Evolutionary conservation across 2,888 invertebrate genomes (phyloP), one percentile per base, ranked within the genome.

Genomic region (Tanypteryx hageni): DNA sequence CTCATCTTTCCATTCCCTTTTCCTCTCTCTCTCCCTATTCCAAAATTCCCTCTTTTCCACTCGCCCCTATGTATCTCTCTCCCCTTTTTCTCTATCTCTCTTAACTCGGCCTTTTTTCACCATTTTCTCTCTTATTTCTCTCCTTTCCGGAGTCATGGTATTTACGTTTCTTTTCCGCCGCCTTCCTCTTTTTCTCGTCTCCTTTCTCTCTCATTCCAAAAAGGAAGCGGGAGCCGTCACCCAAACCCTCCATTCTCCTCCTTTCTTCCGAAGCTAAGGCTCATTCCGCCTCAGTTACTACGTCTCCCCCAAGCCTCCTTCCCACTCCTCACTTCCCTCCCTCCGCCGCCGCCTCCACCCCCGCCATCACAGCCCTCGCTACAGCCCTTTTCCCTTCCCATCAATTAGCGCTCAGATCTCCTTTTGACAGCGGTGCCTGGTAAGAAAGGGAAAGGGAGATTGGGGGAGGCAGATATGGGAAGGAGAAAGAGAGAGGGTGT

Each of bases 371-470:
- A 31, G 31, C 61, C 86, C 22, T 16, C 57, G 27, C 86, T 22
- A 1, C 61, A 86, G 59, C 59, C 86, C 86, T 64, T 61, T 89
- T 89, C 89, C 89, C 89, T 89, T 89, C 89, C 89, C 89, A 89
- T 89, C 89, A 89, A 89, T 89, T 89, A 89, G 89, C 89, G 89
- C 89, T 89, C 64, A 64, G 89, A 89, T 89, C 89, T 89, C 89
- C 89, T 89, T 89, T 89, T 89, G 89, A 89, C 89, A 89, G 89
- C 89, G 61, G 86, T 31, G 86, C 58, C 31, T 58, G 58, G 86
- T 85, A 89, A 89, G 89, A 89, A 89, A 68, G 61, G 27, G 86
- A 27, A n/a, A 57, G 83, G 83, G 83, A 83, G 89, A 89, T 89
- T 44, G 89, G 68, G 89, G 89, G 44, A 44, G 89, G 64, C 64